Evolutionary conservation across 1,140 invertebrate genomes (phyloP), one percentile per base, ranked within the genome.

Genomic region (Teleopsis dalmanni): DNA sequence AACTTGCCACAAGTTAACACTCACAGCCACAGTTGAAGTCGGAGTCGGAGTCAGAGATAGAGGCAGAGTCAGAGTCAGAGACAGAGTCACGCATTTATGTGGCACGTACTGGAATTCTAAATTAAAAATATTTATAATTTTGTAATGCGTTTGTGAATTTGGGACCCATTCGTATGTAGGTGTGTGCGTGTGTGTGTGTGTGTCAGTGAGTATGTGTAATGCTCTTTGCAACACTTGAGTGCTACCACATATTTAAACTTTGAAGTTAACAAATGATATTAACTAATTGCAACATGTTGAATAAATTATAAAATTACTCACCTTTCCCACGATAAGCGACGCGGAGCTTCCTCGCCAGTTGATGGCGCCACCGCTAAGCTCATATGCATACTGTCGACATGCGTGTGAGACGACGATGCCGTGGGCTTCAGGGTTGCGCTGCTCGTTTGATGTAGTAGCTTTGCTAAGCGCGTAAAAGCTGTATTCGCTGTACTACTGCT

Each of bases 261-360:
- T 3, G 14, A 21, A 37, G 36, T 37, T 37, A 21, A 37, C 18
- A 21, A 11, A 21, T 37, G 36, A 37, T 21, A 37, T 37, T 21
- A 16, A 37, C 36, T 37, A 37, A 37, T 37, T 37, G 22, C 36
- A 37, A 37, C 18, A 21, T 37, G 36, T 37, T 37, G 22, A 37
- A 13, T 21, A 37, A 21, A 37, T 37, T 21, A 37, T 21, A 37
- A 16, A 37, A 37, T 3, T 57, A 65, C 62, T 57, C 72, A 87
- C 85, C 82, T 80, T 67, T 88, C 85, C 85, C 85, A 87, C 58
- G 84, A 86, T 42, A 87, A 77, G 51, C 86, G 74, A 50, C 85
- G 72, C 16, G 78, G 78, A 50, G 67, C 59, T 42, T 70, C 67
- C 29, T 69, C 65, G 33, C 59, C 47, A 43, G 36, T 49, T 40